Percentiles rank a stretch among this genome's conserved stretches.
phyloP scores from a whole-genome alignment of 2,113 vertebrate species.

The Leptocoma aspasia region DNA sequence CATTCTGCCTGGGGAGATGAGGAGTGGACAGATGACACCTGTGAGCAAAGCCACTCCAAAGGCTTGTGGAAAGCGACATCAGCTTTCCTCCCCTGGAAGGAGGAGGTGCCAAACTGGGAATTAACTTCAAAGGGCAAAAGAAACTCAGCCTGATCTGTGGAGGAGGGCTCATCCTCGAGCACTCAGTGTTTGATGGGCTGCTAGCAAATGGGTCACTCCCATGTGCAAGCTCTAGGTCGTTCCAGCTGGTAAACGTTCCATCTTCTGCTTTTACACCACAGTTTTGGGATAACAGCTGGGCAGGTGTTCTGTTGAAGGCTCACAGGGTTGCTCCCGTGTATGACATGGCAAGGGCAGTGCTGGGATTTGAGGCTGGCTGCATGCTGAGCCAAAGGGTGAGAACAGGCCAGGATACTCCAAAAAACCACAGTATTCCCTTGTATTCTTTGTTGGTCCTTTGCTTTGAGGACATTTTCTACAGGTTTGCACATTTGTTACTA shows the following conservation, averaged over 20 bases:
- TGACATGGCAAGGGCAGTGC: not conserved
- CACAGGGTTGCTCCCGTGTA: not conserved
- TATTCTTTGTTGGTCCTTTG: not conserved
- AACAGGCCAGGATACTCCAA: not conserved
- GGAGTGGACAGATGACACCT: not conserved
- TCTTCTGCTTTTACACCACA: accelerated
- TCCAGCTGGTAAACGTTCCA: not conserved
- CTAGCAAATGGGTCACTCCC: accelerated
- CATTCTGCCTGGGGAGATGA: not conserved
- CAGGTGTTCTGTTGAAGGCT: not conserved
- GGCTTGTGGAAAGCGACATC: not conserved
- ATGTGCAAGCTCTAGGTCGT: accelerated
- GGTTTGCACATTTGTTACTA: constrained; percentile 4
- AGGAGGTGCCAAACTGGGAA: not conserved
- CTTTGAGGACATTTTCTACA: not conserved
- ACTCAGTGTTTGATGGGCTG: accelerated
- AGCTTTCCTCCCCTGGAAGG: not conserved
- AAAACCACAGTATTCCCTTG: not conserved
- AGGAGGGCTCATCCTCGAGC: not conserved
- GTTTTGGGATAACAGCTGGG: not conserved
- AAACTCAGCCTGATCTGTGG: accelerated
- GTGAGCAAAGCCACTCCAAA: not conserved
- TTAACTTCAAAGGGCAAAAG: not conserved
- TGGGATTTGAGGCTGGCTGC: not conserved
- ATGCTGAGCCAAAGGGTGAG: not conserved